phyloP scores from a whole-genome alignment of 2,888 invertebrate species.

The Leucophora obtusa region DNA sequence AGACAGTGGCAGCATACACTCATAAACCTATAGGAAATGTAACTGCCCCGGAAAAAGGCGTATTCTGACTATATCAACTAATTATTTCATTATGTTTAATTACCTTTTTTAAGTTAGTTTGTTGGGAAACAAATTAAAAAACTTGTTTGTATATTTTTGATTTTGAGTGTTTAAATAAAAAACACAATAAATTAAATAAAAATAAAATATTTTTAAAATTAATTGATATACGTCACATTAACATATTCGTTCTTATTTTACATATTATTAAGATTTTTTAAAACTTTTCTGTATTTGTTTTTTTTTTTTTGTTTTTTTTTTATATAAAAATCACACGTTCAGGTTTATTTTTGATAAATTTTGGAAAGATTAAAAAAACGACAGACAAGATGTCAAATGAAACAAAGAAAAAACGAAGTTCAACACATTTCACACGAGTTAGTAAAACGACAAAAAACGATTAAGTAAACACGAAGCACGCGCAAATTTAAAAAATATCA shows the following conservation, averaged over 20 bases:
- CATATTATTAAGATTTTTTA: conserved; percentile 19
- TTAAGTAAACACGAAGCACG: conserved; percentile 50
- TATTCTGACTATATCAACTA: neutral
- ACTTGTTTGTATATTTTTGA: conserved; percentile 9
- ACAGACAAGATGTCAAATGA: conserved; percentile 40
- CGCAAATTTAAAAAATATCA: conserved; percentile 30
- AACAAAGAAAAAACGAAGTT: conserved; percentile 41
- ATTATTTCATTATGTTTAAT: neutral
- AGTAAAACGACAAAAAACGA: conserved; percentile 17
- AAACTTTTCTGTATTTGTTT: conserved; percentile 1
- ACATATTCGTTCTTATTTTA: conserved; percentile 21
- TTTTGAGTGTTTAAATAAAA: conserved; percentile 17
- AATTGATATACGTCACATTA: conserved; percentile 36
- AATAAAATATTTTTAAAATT: conserved; percentile 37
- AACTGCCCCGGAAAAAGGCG: neutral
- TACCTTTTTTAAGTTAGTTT: neutral
- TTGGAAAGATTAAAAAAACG: conserved; percentile 36
- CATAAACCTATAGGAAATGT: neutral
- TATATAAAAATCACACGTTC: conserved; percentile 26
- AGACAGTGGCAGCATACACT: conserved; percentile 26
- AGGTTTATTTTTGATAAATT: conserved; percentile 16
- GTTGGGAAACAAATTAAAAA: neutral
- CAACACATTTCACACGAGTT: conserved; percentile 23
- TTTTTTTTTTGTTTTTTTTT: conserved; percentile 42
- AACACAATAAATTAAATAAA: conserved; percentile 19